Percentiles rank a stretch among this genome's conserved stretches.
phyloP scores from a whole-genome alignment of 2,888 invertebrate genomes.

The Scaptomyza reducta region DNA sequence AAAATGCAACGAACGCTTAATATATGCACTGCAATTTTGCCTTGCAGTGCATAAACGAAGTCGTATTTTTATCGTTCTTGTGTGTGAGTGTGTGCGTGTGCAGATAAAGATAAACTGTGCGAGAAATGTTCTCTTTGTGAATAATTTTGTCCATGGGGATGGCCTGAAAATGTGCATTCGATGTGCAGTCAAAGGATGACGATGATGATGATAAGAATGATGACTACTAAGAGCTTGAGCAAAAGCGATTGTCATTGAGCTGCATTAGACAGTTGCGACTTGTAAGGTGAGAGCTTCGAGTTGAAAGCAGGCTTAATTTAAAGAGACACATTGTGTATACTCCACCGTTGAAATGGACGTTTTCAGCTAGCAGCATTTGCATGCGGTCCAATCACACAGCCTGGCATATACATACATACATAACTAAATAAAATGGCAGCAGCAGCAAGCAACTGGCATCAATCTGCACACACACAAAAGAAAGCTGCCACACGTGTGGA shows the following conservation, averaged over 20 bases:
- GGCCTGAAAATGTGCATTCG: slow-evolving; percentile 46
- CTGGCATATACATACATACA: neutral
- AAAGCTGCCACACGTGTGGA: slow-evolving; percentile 11
- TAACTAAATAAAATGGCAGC: slow-evolving; percentile 49
- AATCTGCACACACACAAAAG: slow-evolving; percentile 57
- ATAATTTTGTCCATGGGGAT: slow-evolving; percentile 53
- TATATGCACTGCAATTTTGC: slow-evolving; percentile 38
- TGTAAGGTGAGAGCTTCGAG: slow-evolving; percentile 8
- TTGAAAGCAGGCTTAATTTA: slow-evolving; percentile 49
- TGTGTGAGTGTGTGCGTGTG: neutral
- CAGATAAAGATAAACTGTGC: slow-evolving; percentile 60
- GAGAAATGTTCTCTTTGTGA: slow-evolving; percentile 70
- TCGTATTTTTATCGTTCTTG: slow-evolving; percentile 41
- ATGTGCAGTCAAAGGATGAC: slow-evolving; percentile 17
- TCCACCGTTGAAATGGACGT: slow-evolving; percentile 34
- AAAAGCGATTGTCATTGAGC: slow-evolving; percentile 55
- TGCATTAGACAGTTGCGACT: slow-evolving; percentile 35
- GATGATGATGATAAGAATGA: slow-evolving; percentile 5
- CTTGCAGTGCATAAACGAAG: slow-evolving; percentile 28
- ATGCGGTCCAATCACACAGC: slow-evolving; percentile 36
- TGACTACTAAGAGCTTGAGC: slow-evolving; percentile 5
- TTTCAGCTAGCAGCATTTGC: slow-evolving; percentile 15
- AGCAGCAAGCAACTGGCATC: slow-evolving; percentile 38
- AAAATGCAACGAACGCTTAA: slow-evolving; percentile 32
- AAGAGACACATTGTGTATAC: slow-evolving; percentile 49